Percentiles rank a stretch among this genome's conserved stretches.
phyloP scores from a whole-genome alignment of 2,113 vertebrate species.

The Mustela lutreola region DNA sequence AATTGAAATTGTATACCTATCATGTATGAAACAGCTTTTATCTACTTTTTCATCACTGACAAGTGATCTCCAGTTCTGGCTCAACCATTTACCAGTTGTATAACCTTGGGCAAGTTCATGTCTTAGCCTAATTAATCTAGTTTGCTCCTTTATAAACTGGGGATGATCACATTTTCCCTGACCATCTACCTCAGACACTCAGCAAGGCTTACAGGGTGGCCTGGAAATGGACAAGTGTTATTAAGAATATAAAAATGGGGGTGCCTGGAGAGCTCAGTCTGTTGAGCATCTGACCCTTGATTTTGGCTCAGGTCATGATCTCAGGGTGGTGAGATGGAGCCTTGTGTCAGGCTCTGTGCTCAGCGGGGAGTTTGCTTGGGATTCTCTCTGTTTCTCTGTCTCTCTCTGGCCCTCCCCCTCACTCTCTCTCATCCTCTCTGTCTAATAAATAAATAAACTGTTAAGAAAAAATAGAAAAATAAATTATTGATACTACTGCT shows the following conservation, averaged over 20 bases:
- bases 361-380: background rate
- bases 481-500: slow-evolving; percentile 25
- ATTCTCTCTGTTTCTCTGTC: background rate
- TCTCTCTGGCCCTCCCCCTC: background rate
- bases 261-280: background rate
- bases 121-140: slow-evolving; percentile 13
- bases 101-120: slow-evolving; percentile 35
- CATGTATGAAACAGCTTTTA: background rate
- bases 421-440: background rate
- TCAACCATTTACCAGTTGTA: slow-evolving; percentile 43
- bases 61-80: slow-evolving; percentile 31
- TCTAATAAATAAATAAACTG: background rate
- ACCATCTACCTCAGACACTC: background rate
- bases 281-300: background rate
- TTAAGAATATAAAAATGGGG: slow-evolving; percentile 40
- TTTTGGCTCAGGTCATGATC: background rate
- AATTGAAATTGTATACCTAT: background rate
- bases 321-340: background rate
- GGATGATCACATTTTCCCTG: slow-evolving; percentile 14
- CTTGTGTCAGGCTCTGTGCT: background rate
- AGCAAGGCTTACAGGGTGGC: background rate
- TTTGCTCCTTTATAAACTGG: background rate
- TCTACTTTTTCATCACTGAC: slow-evolving; percentile 38
- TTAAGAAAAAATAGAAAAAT: background rate
- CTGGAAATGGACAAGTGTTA: slow-evolving; percentile 6